Evolutionary conservation across 2,888 invertebrate species (phyloP).

Genomic region (Melieria crassipennis): DNA sequence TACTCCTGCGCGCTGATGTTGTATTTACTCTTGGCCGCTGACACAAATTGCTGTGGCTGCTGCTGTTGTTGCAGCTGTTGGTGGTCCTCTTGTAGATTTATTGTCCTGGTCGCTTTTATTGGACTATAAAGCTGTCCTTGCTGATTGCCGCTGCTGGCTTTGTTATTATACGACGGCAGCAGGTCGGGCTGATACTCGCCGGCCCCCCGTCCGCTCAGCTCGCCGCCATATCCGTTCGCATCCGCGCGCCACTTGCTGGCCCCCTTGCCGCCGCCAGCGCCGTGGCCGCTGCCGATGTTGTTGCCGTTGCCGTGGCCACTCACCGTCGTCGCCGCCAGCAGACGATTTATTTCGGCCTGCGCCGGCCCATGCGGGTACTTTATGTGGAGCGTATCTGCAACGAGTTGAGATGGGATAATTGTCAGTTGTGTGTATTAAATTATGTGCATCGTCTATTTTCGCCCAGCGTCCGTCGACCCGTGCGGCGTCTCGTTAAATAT

Average conservation of each 20-base stretch:
- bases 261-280: constrained; percentile 10
- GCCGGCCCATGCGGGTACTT: constrained; percentile 43
- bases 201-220: constrained; percentile 41
- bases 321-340: constrained; percentile 26
- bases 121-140: constrained; percentile 43
- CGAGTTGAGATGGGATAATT: neutral
- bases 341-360: constrained; percentile 39
- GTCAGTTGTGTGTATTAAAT: neutral
- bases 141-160: constrained; percentile 35
- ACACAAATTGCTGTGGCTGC: constrained; percentile 37
- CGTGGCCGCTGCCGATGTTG: constrained; percentile 17
- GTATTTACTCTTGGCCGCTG: constrained; percentile 45
- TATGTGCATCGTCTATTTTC: neutral
- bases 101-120: constrained; percentile 42
- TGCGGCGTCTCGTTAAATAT: constrained; percentile 10
- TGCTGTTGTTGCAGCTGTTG: constrained; percentile 43
- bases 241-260: constrained; percentile 24
- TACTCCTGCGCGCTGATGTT: constrained; percentile 51
- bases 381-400: constrained; percentile 42
- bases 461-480: too few relatives aligned
- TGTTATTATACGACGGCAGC: constrained; percentile 47
- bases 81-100: constrained; percentile 47
- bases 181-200: constrained; percentile 55
- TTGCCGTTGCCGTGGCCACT: constrained; percentile 18
- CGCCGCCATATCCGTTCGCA: constrained; percentile 26